phyloP scores from a whole-genome alignment of 1,140 invertebrate genomes.

The Drosophila auraria region DNA sequence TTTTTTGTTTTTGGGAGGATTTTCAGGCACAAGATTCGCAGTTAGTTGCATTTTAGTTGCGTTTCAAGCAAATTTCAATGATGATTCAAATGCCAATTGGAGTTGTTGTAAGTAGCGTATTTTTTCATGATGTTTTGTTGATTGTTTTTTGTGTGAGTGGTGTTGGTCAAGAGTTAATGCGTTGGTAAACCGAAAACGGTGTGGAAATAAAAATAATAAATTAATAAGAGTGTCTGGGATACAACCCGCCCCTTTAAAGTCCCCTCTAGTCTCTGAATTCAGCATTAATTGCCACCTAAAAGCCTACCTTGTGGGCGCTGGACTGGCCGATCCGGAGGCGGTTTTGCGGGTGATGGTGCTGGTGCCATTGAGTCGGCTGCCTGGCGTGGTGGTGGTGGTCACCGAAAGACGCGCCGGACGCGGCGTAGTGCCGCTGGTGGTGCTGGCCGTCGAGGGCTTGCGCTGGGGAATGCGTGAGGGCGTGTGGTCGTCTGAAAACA shows the following conservation, averaged over 20 bases:
- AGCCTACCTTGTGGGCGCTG: constrained; percentile 88
- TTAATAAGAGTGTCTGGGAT: constrained; percentile 57
- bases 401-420: constrained; percentile 86
- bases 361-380: constrained; percentile 85
- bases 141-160: constrained; percentile 53
- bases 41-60: constrained; percentile 71
- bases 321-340: constrained; percentile 90
- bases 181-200: constrained; percentile 68
- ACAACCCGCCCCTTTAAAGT: constrained; percentile 15
- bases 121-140: constrained; percentile 54
- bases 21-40: constrained; percentile 65
- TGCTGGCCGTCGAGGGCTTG: constrained; percentile 87
- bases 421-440: constrained; percentile 86
- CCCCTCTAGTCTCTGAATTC: constrained; percentile 2
- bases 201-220: constrained; percentile 71
- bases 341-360: constrained; percentile 89
- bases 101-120: constrained; percentile 59
- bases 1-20: constrained; percentile 32
- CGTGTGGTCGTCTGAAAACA: constrained; percentile 88
- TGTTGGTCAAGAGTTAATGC: constrained; percentile 69
- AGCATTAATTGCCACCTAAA: neutral
- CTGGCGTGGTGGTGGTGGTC: constrained; percentile 82
- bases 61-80: constrained; percentile 67
- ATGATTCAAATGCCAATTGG: constrained; percentile 59
- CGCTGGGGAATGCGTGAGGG: constrained; percentile 91